Evolutionary conservation across 2,797 vertebrate species (phyloP).

Genomic region (Acanthiza pusilla): DNA sequence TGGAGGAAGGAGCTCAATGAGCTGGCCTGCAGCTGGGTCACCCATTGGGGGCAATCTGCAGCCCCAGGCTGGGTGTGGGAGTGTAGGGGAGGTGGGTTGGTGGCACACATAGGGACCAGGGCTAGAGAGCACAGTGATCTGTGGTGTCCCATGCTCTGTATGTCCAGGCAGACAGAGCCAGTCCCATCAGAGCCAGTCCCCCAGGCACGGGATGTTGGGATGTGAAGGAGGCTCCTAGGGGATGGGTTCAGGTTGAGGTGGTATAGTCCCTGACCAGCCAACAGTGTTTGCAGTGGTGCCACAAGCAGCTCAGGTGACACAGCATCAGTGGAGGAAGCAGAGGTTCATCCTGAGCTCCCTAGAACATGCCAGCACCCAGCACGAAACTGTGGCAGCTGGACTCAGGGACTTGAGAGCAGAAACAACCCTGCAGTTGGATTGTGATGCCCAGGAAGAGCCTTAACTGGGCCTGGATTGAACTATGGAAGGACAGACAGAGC

Average conservation of each 20-base stretch:
- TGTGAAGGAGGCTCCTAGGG: not conserved
- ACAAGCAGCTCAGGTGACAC: not conserved
- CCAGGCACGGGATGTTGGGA: not conserved
- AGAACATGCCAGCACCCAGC: not conserved
- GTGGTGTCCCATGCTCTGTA: not conserved
- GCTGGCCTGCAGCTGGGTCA: not conserved
- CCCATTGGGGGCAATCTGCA: rapidly evolving
- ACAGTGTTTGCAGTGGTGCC: not conserved
- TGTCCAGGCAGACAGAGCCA: not conserved
- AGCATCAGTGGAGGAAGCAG: not conserved
- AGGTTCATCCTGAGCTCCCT: not conserved
- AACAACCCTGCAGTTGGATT: not conserved
- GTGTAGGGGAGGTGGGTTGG: not conserved
- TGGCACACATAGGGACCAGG: rapidly evolving
- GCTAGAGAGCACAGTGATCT: rapidly evolving
- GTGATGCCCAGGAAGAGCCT: not conserved
- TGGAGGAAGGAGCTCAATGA: not conserved
- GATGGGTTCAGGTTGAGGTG: not conserved
- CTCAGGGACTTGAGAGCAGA: not conserved
- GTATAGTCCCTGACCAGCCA: not conserved
- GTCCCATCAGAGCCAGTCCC: no score
- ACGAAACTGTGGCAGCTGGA: rapidly evolving
- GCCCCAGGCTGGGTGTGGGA: not conserved
- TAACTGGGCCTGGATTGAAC: not conserved
- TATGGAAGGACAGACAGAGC: not conserved